A percentile compares a stretch with the other conserved stretches of the same genome.
phyloP scores from a whole-genome alignment of 30 jellyfish, hydroid and myxozoan species.

The Aurelia coerulea region DNA sequence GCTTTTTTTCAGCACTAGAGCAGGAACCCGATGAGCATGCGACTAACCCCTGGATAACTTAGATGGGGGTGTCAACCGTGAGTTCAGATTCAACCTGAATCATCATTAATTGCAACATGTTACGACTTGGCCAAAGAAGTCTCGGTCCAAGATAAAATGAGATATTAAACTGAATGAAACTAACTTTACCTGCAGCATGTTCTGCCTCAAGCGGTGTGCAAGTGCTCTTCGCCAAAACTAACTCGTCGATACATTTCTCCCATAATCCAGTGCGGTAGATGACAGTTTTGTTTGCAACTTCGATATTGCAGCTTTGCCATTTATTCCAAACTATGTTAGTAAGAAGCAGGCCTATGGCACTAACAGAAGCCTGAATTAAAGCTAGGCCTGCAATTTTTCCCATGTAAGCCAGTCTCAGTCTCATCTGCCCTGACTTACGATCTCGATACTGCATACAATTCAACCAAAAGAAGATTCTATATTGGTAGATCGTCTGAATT shows the following conservation, averaged over 20 bases:
- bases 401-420: slow-evolving; percentile 26
- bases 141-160: no score
- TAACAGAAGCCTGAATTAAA: slow-evolving; percentile 45
- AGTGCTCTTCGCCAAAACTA: slow-evolving; percentile 4
- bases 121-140: no score
- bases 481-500: no score
- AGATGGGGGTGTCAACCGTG: no score
- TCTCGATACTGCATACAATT: no score
- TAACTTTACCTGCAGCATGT: not conserved
- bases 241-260: slow-evolving; percentile 51
- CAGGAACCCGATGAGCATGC: no score
- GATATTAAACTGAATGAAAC: no score
- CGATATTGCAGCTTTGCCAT: slow-evolving; percentile 57
- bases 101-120: no score
- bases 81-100: no score
- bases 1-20: no score
- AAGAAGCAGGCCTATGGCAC: slow-evolving; percentile 64
- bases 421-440: slow-evolving; percentile 5
- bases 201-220: slow-evolving; percentile 36
- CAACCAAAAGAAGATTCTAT: no score
- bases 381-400: slow-evolving; percentile 59
- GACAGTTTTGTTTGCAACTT: slow-evolving; percentile 2
- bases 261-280: slow-evolving; percentile 66
- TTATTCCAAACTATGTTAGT: slow-evolving; percentile 56
- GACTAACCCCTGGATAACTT: no score